Conservation (phyloP, 2,888 invertebrate species). For the Aethes cnicana region DNA sequence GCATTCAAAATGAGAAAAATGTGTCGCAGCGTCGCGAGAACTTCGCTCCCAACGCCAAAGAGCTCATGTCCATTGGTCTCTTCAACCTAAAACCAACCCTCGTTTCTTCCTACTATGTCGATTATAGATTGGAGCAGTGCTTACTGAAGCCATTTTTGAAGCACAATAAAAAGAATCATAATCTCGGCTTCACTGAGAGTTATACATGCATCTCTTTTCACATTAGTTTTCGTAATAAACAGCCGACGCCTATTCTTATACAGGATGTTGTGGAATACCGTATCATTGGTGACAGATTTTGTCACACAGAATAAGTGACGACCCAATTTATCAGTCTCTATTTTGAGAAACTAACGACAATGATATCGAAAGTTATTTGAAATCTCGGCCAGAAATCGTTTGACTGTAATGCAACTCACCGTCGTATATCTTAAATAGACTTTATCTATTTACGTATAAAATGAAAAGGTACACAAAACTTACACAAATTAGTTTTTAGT, state of each 20-base stretch:
- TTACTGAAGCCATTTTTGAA: conserved; percentile 38
- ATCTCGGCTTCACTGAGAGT: conserved; percentile 65
- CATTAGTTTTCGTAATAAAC: conserved; percentile 74
- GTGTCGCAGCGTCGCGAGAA: conserved; percentile 66
- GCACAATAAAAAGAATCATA: conserved; percentile 60
- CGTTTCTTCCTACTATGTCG: conserved; percentile 34
- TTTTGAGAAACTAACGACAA: too few species aligned
- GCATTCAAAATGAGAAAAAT: conserved; percentile 80
- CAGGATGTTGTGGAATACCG: conserved; percentile 36
- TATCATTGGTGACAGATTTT: conserved; percentile 39
- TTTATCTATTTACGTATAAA: too few species aligned
- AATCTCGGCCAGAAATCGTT: too few species aligned
- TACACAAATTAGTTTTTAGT: too few species aligned
- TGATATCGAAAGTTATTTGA: too few species aligned
- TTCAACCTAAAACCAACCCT: conserved; percentile 38
- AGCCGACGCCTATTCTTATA: conserved; percentile 50
- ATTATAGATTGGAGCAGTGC: conserved; percentile 29
- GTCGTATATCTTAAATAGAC: too few species aligned
- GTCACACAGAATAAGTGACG: conserved; percentile 27
- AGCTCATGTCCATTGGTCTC: conserved; percentile 30
- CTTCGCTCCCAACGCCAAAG: conserved; percentile 31
- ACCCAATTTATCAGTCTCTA: conserved; percentile 25
- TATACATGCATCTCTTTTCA: conserved; percentile 68
- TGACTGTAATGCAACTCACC: too few species aligned
- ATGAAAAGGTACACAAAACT: too few species aligned